Base-by-base conservation (phyloP, 2,888 invertebrate genomes). In the Ochlodes sylvanus region DNA sequence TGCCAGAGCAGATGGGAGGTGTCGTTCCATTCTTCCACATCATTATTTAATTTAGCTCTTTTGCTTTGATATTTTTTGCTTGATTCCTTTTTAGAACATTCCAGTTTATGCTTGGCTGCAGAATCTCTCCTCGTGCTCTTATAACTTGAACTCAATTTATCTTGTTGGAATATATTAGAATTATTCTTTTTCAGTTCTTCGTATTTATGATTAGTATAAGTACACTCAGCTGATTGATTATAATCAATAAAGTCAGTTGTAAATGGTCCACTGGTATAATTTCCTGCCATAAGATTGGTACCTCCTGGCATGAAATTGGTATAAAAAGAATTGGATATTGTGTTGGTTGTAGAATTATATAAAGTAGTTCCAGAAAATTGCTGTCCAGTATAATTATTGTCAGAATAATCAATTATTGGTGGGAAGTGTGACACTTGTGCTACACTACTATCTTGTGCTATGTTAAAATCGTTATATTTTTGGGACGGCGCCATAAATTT, bases 391-490 rank as follows among this genome's bases (percentile, higher is more conserved):
- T 90, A 92, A 71, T 79, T 83, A 69, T 90, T 92, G 47, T 93
- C 93, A 1, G 90, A 79, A 76, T 93, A 93, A 75, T 93, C 93
- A 34, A 92, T 72, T 54, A 93, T 87, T 15, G 92, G 87, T 15
- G 93, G 92, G 65, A 92, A 93, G 77, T 93, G 93, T 10, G 93
- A 93, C 2, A 93, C 92, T 79, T 93, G 93, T 32, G 93, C 93
- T 1, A 92, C 85, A 57, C 87, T 86, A 68, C 82, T 87, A 19
- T 93, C 93, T 72, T 89, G 91, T 0, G 83, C 41, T 7, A 81
- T 68, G 71, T 83, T 86, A 68, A 86, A 92, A 63, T 92, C 91
- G 68, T 84, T 85, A 71, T 89, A 91, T 76, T 92, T 93, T 71
- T 92, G 92, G 14, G 87, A 57, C 2, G 86, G 75, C 71, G 84